Evolutionary conservation across 2,888 invertebrate genomes (phyloP).

Genomic region (Hypercompe scribonia): DNA sequence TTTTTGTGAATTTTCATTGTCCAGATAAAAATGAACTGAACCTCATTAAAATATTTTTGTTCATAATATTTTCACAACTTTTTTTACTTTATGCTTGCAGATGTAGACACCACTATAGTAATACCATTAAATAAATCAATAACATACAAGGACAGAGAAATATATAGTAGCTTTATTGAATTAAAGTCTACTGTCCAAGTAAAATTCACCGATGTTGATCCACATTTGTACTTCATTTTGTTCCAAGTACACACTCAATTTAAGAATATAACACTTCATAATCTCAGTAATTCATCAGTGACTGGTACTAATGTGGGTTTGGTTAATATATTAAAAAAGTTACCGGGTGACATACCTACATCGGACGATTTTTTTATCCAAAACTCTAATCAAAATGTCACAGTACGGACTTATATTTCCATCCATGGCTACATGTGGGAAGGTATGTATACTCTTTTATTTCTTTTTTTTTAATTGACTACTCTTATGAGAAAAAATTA

Average conservation of each 20-base stretch:
- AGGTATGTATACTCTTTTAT: slow-evolving; percentile 12
- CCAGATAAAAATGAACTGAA: background rate
- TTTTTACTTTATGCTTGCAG: slow-evolving; percentile 64
- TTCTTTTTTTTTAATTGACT: too few species aligned
- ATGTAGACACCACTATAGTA: slow-evolving; percentile 64
- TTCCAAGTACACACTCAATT: slow-evolving; percentile 89
- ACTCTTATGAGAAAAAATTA: too few species aligned
- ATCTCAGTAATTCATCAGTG: slow-evolving; percentile 61
- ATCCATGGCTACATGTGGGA: slow-evolving; percentile 80
- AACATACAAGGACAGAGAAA: slow-evolving; percentile 61
- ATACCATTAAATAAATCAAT: slow-evolving; percentile 69
- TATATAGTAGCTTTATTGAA: slow-evolving; percentile 64
- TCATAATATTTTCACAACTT: background rate
- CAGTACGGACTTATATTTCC: slow-evolving; percentile 77
- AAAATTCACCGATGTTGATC: slow-evolving; percentile 75
- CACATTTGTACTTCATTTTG: slow-evolving; percentile 84
- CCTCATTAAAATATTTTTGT: background rate
- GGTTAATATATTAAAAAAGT: slow-evolving; percentile 49
- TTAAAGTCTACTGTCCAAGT: slow-evolving; percentile 70
- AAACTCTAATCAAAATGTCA: slow-evolving; percentile 70
- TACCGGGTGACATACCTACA: slow-evolving; percentile 53
- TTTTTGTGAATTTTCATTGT: too few species aligned
- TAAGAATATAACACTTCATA: slow-evolving; percentile 86
- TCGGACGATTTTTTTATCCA: slow-evolving; percentile 71
- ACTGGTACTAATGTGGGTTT: slow-evolving; percentile 89